phyloP scores from a whole-genome alignment of 2,888 invertebrate genomes.

The Noctua janthina region DNA sequence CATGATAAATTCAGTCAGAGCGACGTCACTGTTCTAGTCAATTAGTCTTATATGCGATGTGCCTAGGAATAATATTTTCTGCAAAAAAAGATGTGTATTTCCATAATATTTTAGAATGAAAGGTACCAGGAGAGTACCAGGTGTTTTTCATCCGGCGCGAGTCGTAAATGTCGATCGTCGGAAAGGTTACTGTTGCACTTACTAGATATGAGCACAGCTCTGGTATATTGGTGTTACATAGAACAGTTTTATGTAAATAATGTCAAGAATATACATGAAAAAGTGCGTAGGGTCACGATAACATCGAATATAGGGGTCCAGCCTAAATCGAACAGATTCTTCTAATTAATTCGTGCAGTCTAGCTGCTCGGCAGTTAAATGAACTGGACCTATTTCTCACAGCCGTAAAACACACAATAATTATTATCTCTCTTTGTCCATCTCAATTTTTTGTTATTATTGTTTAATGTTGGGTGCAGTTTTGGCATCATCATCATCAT shows the following conservation, averaged over 20 bases:
- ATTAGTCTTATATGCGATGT: not conserved
- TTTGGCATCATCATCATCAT: too few species aligned
- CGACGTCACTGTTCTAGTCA: not conserved
- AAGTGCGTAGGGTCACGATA: not conserved
- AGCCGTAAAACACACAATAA: too few species aligned
- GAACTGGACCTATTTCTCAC: too few species aligned
- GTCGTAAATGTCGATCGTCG: conserved; percentile 59
- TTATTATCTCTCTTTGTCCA: too few species aligned
- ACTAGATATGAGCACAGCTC: conserved; percentile 28
- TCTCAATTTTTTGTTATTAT: too few species aligned
- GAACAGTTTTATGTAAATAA: conserved; percentile 10
- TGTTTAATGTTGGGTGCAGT: too few species aligned
- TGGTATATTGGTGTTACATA: conserved; percentile 4
- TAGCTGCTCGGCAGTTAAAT: too few species aligned
- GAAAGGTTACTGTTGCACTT: conserved; percentile 55
- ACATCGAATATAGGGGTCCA: not conserved
- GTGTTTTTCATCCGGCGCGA: conserved; percentile 59
- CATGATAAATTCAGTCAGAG: too few species aligned
- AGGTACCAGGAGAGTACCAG: conserved; percentile 37
- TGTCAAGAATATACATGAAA: not conserved
- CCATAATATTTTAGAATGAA: conserved; percentile 40
- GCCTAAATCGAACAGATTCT: not conserved
- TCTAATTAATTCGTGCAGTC: not conserved
- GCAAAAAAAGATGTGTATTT: conserved; percentile 8
- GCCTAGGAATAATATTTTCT: not conserved